A percentile compares a stretch with the other conserved stretches of the same genome.
Evolutionary conservation across 2,888 invertebrate species (phyloP).

Genomic region (Oeneis ivallda): DNA sequence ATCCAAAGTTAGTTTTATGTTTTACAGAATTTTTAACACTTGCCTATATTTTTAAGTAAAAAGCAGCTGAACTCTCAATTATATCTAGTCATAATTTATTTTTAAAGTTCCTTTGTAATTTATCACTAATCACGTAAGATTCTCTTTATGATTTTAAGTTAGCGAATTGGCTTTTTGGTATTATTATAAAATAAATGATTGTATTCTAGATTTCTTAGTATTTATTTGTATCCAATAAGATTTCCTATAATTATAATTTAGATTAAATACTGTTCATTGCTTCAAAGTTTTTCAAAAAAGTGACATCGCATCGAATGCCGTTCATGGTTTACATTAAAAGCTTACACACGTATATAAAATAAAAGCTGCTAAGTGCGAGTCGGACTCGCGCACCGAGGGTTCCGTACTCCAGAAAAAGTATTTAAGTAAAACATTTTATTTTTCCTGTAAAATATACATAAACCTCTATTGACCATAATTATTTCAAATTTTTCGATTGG

Average conservation of each 20-base stretch:
- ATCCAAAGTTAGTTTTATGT: slow-evolving; percentile 4
- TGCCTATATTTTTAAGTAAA: not conserved
- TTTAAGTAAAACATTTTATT: no score
- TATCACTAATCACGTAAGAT: not conserved
- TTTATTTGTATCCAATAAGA: slow-evolving; percentile 14
- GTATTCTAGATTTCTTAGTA: not conserved
- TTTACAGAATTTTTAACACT: not conserved
- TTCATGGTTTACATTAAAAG: no score
- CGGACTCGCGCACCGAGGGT: no score
- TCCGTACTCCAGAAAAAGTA: no score
- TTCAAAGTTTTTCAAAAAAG: no score
- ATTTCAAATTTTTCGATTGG: no score
- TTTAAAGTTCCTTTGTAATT: slow-evolving; percentile 30
- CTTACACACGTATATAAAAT: no score
- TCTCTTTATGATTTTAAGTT: slow-evolving; percentile 2
- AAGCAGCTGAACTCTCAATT: slow-evolving; percentile 14
- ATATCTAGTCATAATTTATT: slow-evolving; percentile 29
- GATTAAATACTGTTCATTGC: not conserved
- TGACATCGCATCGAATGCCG: no score
- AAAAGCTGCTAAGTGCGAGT: no score
- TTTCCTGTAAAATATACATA: no score
- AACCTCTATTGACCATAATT: no score
- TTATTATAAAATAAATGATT: slow-evolving; percentile 18
- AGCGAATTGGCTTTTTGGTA: not conserved
- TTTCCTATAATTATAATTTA: not conserved